Percentiles rank a stretch among this genome's conserved stretches.
These are phyloP conservation scores for Eilema depressum DNA, from an alignment of 2,888 invertebrate species.

Conservation along the genomic window DNA sequence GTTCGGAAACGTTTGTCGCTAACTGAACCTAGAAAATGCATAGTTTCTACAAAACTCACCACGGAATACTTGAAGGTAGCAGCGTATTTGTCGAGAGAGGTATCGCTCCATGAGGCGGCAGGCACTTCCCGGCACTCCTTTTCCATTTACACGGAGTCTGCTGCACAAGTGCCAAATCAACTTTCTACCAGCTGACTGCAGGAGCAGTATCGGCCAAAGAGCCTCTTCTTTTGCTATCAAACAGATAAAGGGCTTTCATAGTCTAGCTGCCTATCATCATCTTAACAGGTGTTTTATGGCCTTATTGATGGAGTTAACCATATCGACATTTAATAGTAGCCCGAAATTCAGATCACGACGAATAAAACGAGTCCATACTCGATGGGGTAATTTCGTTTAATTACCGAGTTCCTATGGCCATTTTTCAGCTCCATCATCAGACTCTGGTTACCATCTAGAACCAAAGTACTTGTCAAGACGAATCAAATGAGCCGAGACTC, in stretches of 20 bases:
- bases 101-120: constrained; percentile 67
- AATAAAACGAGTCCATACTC: too few species aligned
- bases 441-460: too few species aligned
- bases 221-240: constrained; percentile 36
- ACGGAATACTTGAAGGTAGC: constrained; percentile 20
- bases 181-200: constrained; percentile 48
- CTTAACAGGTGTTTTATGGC: too few species aligned
- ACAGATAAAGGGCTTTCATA: not conserved
- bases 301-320: too few species aligned
- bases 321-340: too few species aligned
- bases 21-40: not conserved
- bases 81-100: constrained; percentile 42
- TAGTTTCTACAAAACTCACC: constrained; percentile 40
- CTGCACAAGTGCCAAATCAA: constrained; percentile 59
- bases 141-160: constrained; percentile 45
- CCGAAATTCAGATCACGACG: too few species aligned
- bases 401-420: too few species aligned
- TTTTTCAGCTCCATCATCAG: too few species aligned
- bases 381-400: too few species aligned
- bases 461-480: too few species aligned
- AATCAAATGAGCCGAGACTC: too few species aligned
- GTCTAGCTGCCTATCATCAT: not conserved
- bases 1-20: too few species aligned
- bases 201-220: constrained; percentile 41
- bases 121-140: constrained; percentile 65